Percentiles rank a stretch among this genome's conserved stretches.
Evolutionary conservation across 2,888 invertebrate genomes (phyloP).

Genomic region (Limnephilus auricula): DNA sequence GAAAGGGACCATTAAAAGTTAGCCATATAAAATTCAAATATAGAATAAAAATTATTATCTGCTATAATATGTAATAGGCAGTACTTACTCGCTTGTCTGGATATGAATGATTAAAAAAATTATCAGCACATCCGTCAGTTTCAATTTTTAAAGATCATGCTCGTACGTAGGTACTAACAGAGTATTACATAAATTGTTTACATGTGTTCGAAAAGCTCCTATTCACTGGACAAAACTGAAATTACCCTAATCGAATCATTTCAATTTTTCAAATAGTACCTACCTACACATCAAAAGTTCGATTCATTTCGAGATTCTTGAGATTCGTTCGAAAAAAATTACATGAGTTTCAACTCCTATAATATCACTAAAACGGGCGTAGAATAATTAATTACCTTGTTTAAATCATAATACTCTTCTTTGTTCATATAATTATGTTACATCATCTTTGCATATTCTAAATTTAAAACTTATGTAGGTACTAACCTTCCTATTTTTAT

Average conservation of each 20-base stretch:
- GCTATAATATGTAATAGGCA: too few species aligned
- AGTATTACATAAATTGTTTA: too few species aligned
- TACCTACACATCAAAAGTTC: neutral
- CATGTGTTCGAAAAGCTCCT: neutral
- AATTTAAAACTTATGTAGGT: neutral
- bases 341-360: too few species aligned
- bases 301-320: neutral
- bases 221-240: neutral
- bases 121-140: too few species aligned
- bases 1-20: too few species aligned
- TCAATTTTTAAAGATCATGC: too few species aligned
- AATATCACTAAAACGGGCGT: too few species aligned
- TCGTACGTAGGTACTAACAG: too few species aligned
- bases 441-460: neutral
- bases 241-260: neutral
- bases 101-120: too few species aligned
- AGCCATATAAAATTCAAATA: too few species aligned
- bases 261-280: neutral
- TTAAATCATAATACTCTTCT: neutral
- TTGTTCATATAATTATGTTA: neutral
- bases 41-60: too few species aligned
- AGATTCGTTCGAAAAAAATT: neutral
- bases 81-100: too few species aligned
- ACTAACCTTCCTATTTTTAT: neutral
- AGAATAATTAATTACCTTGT: neutral